A percentile compares a stretch with the other conserved stretches of the same genome.
phyloP scores from a whole-genome alignment of 30 jellyfish, hydroid and myxozoan genomes.

The Cassiopea xamachana region DNA sequence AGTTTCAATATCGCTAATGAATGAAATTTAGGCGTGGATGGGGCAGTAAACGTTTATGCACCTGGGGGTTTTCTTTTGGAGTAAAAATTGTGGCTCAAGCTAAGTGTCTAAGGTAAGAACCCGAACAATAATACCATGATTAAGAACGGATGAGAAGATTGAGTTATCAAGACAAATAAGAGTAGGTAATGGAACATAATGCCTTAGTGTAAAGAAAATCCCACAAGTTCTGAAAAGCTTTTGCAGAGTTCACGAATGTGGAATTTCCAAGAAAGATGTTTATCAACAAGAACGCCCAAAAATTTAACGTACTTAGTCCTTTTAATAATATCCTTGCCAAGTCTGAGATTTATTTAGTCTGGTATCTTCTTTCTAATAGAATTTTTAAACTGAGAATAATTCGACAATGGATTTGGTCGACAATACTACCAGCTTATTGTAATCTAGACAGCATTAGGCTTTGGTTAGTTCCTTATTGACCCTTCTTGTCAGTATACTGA shows the following conservation, averaged over 20 bases:
- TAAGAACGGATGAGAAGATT: not conserved
- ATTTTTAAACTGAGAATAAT: no score
- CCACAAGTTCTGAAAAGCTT: not conserved
- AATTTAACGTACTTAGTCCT: not conserved
- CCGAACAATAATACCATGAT: not conserved
- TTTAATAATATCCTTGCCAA: not conserved
- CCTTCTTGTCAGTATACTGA: no score
- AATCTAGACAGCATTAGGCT: no score
- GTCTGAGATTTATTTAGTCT: not conserved
- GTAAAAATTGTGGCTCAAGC: not conserved
- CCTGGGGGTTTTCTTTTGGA: not conserved
- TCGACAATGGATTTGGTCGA: no score
- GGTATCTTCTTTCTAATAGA: not conserved
- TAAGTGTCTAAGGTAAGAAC: not conserved
- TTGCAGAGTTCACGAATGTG: not conserved
- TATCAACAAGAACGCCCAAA: not conserved
- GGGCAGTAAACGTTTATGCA: not conserved
- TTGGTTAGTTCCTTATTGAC: no score
- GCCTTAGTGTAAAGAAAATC: not conserved
- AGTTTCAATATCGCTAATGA: not conserved
- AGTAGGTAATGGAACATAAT: not conserved
- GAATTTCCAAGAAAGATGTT: not conserved
- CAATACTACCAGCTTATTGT: no score
- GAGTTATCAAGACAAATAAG: not conserved
- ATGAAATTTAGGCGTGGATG: not conserved